Conservation (phyloP, 2,797 vertebrate genomes). For the Bovichtus variegatus region DNA sequence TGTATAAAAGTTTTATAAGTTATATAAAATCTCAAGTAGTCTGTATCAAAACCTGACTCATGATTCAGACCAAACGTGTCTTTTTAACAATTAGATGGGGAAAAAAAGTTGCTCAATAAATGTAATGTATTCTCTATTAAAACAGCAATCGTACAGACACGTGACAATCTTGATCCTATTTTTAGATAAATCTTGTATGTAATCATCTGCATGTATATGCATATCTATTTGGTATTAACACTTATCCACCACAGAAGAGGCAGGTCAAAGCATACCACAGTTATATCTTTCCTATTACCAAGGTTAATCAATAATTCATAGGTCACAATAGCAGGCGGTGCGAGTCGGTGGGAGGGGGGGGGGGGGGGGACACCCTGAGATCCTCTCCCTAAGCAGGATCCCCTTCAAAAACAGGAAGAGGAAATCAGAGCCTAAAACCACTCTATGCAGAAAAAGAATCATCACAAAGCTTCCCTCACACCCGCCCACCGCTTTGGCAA, state of each 20-base stretch:
- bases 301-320: slow-evolving; percentile 88
- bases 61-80: not conserved
- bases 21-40: slow-evolving; percentile 4
- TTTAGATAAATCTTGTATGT: slow-evolving; percentile 51
- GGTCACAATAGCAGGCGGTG: slow-evolving; percentile 82
- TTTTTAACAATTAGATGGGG: not conserved
- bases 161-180: slow-evolving; percentile 38
- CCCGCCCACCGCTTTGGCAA: slow-evolving; percentile 9
- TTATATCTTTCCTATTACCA: slow-evolving; percentile 87
- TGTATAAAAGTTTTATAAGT: slow-evolving; percentile 6
- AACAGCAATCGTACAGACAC: slow-evolving; percentile 30
- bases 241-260: slow-evolving; percentile 69
- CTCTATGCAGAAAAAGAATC: slow-evolving; percentile 31
- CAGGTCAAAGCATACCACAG: slow-evolving; percentile 80
- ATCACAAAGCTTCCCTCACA: slow-evolving; percentile 32
- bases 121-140: slow-evolving; percentile 2
- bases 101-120: slow-evolving; percentile 11
- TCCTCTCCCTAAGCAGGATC: slow-evolving; percentile 67
- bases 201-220: slow-evolving; percentile 66
- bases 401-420: slow-evolving; percentile 77
- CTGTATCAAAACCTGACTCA: not conserved
- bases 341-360: slow-evolving; percentile 39
- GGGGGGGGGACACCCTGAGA: slow-evolving; percentile 61
- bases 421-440: slow-evolving; percentile 76
- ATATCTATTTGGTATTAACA: slow-evolving; percentile 75